Base-by-base conservation (phyloP, 1,140 invertebrate genomes). In the Acromyrmex charruanus region DNA sequence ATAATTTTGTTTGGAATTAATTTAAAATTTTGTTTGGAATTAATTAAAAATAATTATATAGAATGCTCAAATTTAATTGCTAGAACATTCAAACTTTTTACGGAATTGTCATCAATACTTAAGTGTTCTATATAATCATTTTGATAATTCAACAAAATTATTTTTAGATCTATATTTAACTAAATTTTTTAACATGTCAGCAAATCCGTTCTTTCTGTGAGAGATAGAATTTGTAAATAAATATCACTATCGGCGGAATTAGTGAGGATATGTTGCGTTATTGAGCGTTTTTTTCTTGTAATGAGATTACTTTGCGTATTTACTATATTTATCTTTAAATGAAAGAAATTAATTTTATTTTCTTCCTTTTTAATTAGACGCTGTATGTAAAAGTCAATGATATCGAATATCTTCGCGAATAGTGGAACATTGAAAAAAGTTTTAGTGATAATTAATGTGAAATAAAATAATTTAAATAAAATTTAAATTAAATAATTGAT, bases 391-490 rank as follows among this genome's bases (percentile, higher is more conserved):
- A 74, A 71, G 51, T 72, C 14, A 53, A 3, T 51, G 49, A 61
- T 44, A 53, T 12, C 31, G 10, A 1, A 59, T 59, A 25, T 6
- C 16, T 39, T 35, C 35, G 16, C 7, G 55, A 21, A 61, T 61
- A 44, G 5, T 28, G 1, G 14, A 44, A 63, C 16, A 61, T 44
- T 25, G 6, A 31, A 31, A 77, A 55, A 18, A 39, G n/a, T 35
- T 28, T 35, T 6, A 58, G 12, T 55, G 3, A 31, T 74, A 66
- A 35, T 69, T 25, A 16, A 51, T 44, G 21, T 10, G 1, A 71
- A 28, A 72, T 72, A 12, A 72, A 69, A 69, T 69, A 25, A 69
- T 69, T 69, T 51, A 9, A 28, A 51, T 71, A n/a, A 55, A 31
- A n/a, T 55, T n/a, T 71, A 10, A 18, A 55, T 55, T 31, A 35